Evolutionary conservation across 64 coral and sea anemone species (phyloP), one percentile per base, ranked within the genome.

Genomic region (Montipora capricornis): DNA sequence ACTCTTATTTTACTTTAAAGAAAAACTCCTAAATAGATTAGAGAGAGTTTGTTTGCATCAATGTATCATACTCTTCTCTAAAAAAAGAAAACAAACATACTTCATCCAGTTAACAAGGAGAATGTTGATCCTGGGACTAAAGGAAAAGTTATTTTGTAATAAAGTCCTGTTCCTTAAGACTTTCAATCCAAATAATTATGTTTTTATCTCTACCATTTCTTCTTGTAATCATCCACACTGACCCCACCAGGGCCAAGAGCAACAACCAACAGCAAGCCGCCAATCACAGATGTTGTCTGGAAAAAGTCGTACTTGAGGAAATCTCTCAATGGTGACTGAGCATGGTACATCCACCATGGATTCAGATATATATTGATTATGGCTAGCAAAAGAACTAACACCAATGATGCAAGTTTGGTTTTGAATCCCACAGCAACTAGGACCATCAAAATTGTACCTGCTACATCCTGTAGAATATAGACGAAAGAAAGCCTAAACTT

Each of bases 231-330:
- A 78, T 99, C 98, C 26, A 99, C 98, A 37, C 98, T 99, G 13
- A 99, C 98, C 47, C 98, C 98, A 67, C 98, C 98, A 15, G 98
- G 98, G 9, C 98, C 98, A 74, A 99, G 89, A 8, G 98, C 98
- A 44, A 99, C 98, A 74, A 99, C 98, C 55, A 99, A 81, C 17
- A 99, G 68, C 79, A 99, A 64, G 8, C 98, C 98, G 46, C 98
- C 98, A 90, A 99, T 99, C 19, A 99, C 98, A 14, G 98, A 99
- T 67, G 93, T 99, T 14, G 92, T 95, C 77, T 99, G 98, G 87
- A 99, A 99, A 78, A 99, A 99, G 81, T 99, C 98, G 51, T 99
- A 99, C 95, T 99, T 99, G 12, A 99, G 92, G 89, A 99, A 99
- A 99, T 99, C 98, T 76, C 98, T 88, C 86, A 99, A 92, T 19